These are phyloP conservation scores for Perdita meconis DNA, from an alignment of 2,888 invertebrate species.

Conservation along the genomic window DNA sequence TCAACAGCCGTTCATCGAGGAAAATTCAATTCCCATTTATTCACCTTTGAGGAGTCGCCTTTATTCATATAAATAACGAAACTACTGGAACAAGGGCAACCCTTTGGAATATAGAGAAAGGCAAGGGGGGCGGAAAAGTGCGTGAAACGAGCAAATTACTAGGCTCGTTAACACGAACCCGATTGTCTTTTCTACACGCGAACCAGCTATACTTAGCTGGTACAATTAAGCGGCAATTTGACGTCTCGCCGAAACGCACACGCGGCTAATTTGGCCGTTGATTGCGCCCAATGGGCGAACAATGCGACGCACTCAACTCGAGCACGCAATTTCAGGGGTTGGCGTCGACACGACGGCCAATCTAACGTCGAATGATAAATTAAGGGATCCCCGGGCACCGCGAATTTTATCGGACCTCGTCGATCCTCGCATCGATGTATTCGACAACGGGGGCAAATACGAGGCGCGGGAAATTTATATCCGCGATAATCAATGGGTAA, in stretches of 20 bases:
- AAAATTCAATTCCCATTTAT: constrained; percentile 6
- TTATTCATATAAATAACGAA: constrained; percentile 27
- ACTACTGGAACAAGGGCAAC: not conserved
- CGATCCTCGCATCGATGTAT: not conserved
- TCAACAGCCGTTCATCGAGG: not conserved
- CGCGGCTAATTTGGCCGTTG: constrained; percentile 51
- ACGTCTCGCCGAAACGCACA: constrained; percentile 38
- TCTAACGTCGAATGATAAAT: constrained; percentile 33
- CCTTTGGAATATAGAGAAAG: too few relatives aligned
- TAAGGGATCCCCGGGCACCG: not conserved
- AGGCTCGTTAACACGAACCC: constrained; percentile 37
- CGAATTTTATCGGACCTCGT: not conserved
- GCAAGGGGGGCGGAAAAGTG: constrained; percentile 17
- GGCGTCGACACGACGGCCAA: constrained; percentile 3
- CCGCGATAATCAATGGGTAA: constrained; percentile 24
- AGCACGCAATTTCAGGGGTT: constrained; percentile 38
- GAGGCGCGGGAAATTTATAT: constrained; percentile 25
- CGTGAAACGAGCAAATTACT: constrained; percentile 32
- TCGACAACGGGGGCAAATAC: not conserved
- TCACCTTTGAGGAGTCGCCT: not conserved
- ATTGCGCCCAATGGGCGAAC: constrained; percentile 49
- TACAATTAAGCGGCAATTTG: constrained; percentile 51
- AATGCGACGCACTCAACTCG: constrained; percentile 52
- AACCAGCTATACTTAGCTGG: constrained; percentile 12
- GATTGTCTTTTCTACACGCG: constrained; percentile 37